Percentiles rank a stretch among this genome's conserved stretches.
Evolutionary conservation across 2,113 vertebrate species (phyloP).

Genomic region (Coracopsis vasa): DNA sequence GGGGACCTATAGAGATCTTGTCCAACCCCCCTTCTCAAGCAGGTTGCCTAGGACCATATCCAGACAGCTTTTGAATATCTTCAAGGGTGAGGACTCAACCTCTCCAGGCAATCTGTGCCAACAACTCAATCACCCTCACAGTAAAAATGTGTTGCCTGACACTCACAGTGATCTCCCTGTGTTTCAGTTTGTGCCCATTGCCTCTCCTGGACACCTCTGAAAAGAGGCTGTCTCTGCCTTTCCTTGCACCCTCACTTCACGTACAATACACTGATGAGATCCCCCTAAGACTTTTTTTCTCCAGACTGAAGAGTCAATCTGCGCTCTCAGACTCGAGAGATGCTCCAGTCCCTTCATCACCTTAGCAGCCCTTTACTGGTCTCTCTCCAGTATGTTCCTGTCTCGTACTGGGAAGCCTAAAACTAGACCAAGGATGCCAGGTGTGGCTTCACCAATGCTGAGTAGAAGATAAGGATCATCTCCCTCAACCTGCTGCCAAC

Average conservation of each 20-base stretch:
- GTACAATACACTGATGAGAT: neutral
- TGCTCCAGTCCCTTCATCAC: neutral
- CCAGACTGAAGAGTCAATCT: neutral
- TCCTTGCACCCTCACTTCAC: neutral
- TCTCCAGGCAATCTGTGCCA: neutral
- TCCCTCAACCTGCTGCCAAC: neutral
- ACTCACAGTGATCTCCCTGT: neutral
- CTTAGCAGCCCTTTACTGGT: neutral
- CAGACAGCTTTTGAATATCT: neutral
- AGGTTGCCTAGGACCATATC: neutral
- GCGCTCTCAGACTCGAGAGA: fast-evolving
- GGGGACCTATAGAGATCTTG: neutral
- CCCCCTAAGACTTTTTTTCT: fast-evolving
- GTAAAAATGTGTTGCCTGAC: neutral
- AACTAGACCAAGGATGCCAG: neutral
- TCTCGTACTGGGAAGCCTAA: neutral
- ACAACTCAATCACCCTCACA: fast-evolving
- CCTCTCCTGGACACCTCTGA: neutral
- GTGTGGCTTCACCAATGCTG: fast-evolving
- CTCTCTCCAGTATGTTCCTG: neutral
- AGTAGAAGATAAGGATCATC: neutral
- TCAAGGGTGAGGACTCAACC: neutral
- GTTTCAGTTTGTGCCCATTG: neutral
- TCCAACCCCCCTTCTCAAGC: neutral
- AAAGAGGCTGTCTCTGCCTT: fast-evolving